Conservation (phyloP, 2,888 invertebrate genomes). For the Anarsia innoxiella region DNA sequence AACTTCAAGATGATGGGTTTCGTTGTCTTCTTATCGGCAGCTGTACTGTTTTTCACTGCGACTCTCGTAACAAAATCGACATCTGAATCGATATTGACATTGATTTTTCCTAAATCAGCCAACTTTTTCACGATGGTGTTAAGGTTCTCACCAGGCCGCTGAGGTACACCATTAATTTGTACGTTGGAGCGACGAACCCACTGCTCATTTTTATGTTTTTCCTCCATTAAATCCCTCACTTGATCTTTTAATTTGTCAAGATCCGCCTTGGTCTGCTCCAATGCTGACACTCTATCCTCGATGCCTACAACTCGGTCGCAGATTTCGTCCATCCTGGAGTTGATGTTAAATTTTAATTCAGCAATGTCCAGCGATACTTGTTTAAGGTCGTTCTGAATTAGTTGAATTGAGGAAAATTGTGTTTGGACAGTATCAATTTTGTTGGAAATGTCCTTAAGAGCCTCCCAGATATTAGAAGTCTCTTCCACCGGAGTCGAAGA, state of each 20-base stretch:
- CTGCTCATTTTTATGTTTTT: slow-evolving; percentile 1
- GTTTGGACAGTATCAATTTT: too few relatives aligned
- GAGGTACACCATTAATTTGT: slow-evolving; percentile 4
- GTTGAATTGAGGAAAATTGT: too few relatives aligned
- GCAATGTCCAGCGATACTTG: too few relatives aligned
- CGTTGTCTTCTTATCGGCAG: background rate
- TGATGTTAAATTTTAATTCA: too few relatives aligned
- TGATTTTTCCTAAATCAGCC: background rate
- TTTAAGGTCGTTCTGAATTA: too few relatives aligned
- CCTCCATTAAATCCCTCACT: background rate
- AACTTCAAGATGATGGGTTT: background rate
- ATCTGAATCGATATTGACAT: background rate
- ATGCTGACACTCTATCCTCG: background rate
- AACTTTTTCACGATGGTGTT: background rate
- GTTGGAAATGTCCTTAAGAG: too few relatives aligned
- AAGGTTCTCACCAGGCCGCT: slow-evolving; percentile 1
- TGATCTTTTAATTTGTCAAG: background rate
- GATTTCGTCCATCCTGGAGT: too few relatives aligned
- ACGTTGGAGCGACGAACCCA: slow-evolving; percentile 8
- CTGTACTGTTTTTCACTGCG: slow-evolving; percentile 2
- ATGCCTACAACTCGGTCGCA: too few relatives aligned
- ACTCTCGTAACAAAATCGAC: slow-evolving; percentile 9
- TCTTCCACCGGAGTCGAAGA: too few relatives aligned
- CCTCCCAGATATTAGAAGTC: too few relatives aligned
- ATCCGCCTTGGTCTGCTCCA: background rate